phyloP scores from a whole-genome alignment of 2,113 vertebrate genomes.

The Lutjanus erythropterus region DNA sequence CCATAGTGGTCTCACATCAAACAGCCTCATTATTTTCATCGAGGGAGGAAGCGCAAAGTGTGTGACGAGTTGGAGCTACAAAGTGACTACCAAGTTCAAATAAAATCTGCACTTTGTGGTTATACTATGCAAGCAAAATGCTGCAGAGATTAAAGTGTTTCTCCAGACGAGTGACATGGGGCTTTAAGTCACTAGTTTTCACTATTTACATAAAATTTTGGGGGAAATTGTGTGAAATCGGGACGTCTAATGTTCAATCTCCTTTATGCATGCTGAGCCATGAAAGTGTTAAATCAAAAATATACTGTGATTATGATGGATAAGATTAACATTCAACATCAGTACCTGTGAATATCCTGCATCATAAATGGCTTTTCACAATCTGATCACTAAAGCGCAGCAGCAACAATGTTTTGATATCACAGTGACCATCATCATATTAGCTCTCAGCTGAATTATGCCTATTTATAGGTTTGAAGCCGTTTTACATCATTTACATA shows the following conservation, averaged over 20 bases:
- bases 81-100: constrained; percentile 78
- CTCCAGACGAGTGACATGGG: constrained; percentile 30
- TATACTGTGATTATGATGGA: constrained; percentile 26
- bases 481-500: constrained; percentile 78
- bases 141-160: constrained; percentile 56
- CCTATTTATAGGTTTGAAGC: constrained; percentile 82
- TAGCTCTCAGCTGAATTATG: constrained; percentile 62
- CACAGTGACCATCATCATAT: constrained; percentile 56
- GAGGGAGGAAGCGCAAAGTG: constrained; percentile 57
- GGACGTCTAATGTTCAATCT: constrained; percentile 13
- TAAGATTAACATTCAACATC: constrained; percentile 38
- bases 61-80: constrained; percentile 65
- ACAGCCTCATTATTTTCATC: constrained; percentile 81
- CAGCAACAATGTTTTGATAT: constrained; percentile 68
- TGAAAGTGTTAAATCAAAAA: constrained; percentile 10
- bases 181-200: constrained; percentile 20
- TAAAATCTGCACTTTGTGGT: constrained; percentile 64
- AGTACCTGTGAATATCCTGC: constrained; percentile 38
- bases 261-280: constrained; percentile 8
- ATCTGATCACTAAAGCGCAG: constrained; percentile 49
- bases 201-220: constrained; percentile 35
- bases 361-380: constrained; percentile 47
- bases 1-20: constrained; percentile 75
- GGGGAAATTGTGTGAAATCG: constrained; percentile 24
- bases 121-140: constrained; percentile 53